Conservation (phyloP, 2,797 vertebrate genomes). For the Trachurus trachurus region DNA sequence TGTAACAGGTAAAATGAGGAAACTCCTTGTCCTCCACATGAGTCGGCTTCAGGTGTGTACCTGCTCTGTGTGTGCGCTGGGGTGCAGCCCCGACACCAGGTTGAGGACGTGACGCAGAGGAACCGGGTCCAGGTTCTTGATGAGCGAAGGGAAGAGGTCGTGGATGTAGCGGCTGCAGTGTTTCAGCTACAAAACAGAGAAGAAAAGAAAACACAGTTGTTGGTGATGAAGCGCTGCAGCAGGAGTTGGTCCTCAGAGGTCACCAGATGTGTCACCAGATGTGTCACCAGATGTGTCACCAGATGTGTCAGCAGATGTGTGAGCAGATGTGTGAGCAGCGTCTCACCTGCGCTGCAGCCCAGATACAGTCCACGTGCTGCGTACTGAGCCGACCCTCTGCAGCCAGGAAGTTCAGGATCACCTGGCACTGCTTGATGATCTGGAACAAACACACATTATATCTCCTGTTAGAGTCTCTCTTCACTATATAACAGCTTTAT, state of each 20-base stretch:
- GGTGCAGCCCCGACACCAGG: constrained; percentile 96
- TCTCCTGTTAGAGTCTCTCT: too few relatives aligned
- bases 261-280: too few relatives aligned
- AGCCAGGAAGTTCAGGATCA: constrained; percentile 99
- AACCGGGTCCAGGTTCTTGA: constrained; percentile 98
- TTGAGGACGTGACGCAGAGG: constrained; percentile 98
- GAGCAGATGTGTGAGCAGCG: too few relatives aligned
- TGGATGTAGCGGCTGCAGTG: constrained; percentile 99
- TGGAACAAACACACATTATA: constrained; percentile 73
- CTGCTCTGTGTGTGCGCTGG: too few relatives aligned
- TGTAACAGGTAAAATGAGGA: too few relatives aligned
- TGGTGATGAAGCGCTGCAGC: too few relatives aligned
- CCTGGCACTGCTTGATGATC: constrained; percentile 99
- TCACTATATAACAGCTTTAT: too few relatives aligned
- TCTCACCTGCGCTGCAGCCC: constrained; percentile 96
- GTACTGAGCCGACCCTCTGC: constrained; percentile 97
- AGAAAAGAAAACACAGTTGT: background rate
- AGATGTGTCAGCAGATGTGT: too few relatives aligned
- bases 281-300: too few relatives aligned
- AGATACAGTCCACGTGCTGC: constrained; percentile 98
- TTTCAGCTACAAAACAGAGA: constrained; percentile 88
- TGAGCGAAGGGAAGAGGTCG: constrained; percentile 97
- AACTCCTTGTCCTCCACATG: too few relatives aligned
- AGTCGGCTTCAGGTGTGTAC: too few relatives aligned
- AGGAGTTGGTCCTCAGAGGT: too few relatives aligned